Conservation (phyloP, 2,888 invertebrate genomes). For the Drosophila anomelani region DNA sequence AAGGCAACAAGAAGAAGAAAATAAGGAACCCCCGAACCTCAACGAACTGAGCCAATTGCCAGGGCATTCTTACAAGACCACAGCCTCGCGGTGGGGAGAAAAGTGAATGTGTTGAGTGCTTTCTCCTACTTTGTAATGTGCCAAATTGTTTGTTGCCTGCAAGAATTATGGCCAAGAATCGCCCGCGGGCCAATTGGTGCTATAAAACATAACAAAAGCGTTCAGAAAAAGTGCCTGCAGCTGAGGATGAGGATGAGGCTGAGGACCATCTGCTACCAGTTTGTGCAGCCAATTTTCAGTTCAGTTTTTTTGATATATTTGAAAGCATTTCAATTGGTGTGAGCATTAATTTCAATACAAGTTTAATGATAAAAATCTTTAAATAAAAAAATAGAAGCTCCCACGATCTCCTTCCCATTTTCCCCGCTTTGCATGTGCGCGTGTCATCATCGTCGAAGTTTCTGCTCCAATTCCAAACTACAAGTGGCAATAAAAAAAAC, state of each 20-base stretch:
- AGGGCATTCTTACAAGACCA: constrained; percentile 56
- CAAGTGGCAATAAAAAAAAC: constrained; percentile 42
- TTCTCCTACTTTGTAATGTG: constrained; percentile 78
- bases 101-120: constrained; percentile 76
- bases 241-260: neutral
- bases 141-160: constrained; percentile 72
- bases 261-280: constrained; percentile 20
- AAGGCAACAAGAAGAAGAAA: constrained; percentile 51
- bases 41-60: constrained; percentile 75
- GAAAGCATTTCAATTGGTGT: constrained; percentile 27
- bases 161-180: constrained; percentile 69
- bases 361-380: neutral
- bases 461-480: constrained; percentile 66
- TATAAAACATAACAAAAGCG: constrained; percentile 44
- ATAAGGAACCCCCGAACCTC: constrained; percentile 38
- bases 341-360: constrained; percentile 6
- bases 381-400: neutral
- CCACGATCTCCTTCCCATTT: constrained; percentile 24
- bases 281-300: constrained; percentile 16
- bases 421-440: constrained; percentile 56
- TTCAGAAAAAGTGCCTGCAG: constrained; percentile 9
- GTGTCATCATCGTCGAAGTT: constrained; percentile 47
- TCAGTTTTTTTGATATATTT: constrained; percentile 27
- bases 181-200: constrained; percentile 57
- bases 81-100: constrained; percentile 41